Conservation (phyloP, 2,888 invertebrate species). For the Archips crataeganus region DNA sequence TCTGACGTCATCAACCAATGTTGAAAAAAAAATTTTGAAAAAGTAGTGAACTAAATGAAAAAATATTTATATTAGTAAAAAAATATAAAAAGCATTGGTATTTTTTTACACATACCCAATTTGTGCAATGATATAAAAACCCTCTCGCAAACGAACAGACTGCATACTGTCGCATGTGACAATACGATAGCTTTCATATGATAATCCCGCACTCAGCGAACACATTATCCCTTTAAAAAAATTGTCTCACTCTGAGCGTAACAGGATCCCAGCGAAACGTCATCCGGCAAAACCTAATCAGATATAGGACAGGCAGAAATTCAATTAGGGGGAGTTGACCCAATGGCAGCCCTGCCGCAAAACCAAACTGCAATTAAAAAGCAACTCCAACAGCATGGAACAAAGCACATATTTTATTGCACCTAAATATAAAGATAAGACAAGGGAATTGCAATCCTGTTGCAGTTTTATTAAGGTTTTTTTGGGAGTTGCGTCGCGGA, state of each 20-base stretch:
- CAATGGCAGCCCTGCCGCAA: conserved; percentile 49
- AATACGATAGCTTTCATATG: conserved; percentile 25
- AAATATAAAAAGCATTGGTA: too few species aligned
- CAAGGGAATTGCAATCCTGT: conserved; percentile 6
- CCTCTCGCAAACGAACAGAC: neutral
- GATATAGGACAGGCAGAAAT: conserved; percentile 79
- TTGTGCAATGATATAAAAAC: too few species aligned
- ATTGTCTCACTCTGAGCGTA: conserved; percentile 51
- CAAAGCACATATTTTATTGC: conserved; percentile 44
- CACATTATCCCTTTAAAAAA: conserved; percentile 44
- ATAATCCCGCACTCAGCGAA: conserved; percentile 27
- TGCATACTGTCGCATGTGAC: neutral
- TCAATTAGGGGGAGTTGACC: conserved; percentile 81
- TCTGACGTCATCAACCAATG: too few species aligned
- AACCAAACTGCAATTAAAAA: conserved; percentile 44
- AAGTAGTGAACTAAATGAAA: too few species aligned
- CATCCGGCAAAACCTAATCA: conserved; percentile 76
- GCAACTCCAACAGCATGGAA: conserved; percentile 12
- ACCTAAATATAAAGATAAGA: neutral
- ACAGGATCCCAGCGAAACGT: conserved; percentile 59
- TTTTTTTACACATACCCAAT: too few species aligned
- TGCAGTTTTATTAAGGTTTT: conserved; percentile 35
- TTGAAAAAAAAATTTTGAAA: too few species aligned
- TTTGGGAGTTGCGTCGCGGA: conserved; percentile 57
- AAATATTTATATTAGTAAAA: too few species aligned